These are phyloP conservation scores for Phasia obesa DNA, from an alignment of 2,888 invertebrate species.

Conservation along the genomic window DNA sequence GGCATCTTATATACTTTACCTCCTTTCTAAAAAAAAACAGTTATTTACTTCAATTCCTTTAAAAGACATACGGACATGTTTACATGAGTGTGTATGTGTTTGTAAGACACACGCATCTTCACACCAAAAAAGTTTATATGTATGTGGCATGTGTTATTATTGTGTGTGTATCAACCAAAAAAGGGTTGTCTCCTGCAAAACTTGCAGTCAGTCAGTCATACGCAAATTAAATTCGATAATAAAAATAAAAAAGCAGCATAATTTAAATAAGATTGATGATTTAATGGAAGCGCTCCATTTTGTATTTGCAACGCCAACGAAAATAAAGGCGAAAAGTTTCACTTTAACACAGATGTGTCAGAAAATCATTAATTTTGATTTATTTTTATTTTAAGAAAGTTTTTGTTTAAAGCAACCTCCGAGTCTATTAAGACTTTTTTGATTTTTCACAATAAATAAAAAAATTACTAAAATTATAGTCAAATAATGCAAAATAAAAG, in stretches of 20 bases:
- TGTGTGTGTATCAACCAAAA: conserved; percentile 21
- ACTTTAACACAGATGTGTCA: conserved; percentile 57
- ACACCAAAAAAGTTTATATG: conserved; percentile 62
- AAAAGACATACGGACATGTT: not conserved
- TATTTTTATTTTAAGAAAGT: conserved; percentile 20
- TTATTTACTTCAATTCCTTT: conserved; percentile 49
- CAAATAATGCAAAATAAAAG: too few relatives aligned
- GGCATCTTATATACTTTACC: conserved; percentile 32
- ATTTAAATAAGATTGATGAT: conserved; percentile 69
- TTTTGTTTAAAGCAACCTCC: not conserved
- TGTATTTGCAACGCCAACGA: conserved; percentile 28
- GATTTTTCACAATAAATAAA: not conserved
- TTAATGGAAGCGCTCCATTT: conserved; percentile 56
- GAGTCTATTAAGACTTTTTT: not conserved
- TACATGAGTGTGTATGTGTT: not conserved
- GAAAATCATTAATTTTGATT: conserved; percentile 68
- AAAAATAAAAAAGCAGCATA: conserved; percentile 16
- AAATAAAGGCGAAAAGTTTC: not conserved
- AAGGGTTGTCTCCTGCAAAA: conserved; percentile 61
- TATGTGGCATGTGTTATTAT: conserved; percentile 8
- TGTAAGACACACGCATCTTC: conserved; percentile 58
- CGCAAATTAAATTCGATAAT: conserved; percentile 5
- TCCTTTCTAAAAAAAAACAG: not conserved
- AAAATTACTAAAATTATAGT: too few relatives aligned
- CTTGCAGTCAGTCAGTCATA: conserved; percentile 13